Percentiles rank a stretch among this genome's conserved stretches.
phyloP scores from a whole-genome alignment of 2,113 vertebrate species.

The Chelonoidis abingdonii region DNA sequence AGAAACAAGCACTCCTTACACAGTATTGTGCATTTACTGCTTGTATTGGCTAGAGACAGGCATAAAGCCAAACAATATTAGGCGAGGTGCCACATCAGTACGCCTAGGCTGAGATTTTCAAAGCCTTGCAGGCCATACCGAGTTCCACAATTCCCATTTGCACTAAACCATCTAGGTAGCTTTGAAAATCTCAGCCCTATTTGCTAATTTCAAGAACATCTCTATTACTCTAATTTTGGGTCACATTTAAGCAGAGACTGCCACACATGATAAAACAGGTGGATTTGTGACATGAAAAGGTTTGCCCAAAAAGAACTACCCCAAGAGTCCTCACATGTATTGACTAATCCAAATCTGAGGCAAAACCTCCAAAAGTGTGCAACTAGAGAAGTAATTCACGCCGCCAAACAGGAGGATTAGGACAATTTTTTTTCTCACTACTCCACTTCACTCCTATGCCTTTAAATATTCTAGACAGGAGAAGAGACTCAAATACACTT shows the following conservation, averaged over 20 bases:
- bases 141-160: not conserved
- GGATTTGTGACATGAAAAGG: fast-evolving
- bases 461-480: not conserved
- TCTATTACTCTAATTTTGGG: not conserved
- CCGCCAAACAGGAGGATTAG: not conserved
- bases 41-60: not conserved
- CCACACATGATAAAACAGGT: not conserved
- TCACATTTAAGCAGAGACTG: fast-evolving
- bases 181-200: not conserved
- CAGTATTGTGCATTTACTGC: not conserved
- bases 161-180: not conserved
- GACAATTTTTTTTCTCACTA: no score
- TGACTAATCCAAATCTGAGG: fast-evolving
- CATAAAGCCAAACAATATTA: not conserved
- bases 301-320: no score
- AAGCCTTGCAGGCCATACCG: fast-evolving
- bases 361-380: not conserved
- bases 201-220: fast-evolving
- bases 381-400: fast-evolving
- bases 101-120: fast-evolving
- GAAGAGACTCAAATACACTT: not conserved
- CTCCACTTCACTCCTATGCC: not conserved
- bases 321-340: no score
- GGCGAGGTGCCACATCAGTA: fast-evolving
- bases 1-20: not conserved